A percentile compares a stretch with the other conserved stretches of the same genome.
Evolutionary conservation across 2,888 invertebrate genomes (phyloP).

Genomic region (Drosophila meridiana): DNA sequence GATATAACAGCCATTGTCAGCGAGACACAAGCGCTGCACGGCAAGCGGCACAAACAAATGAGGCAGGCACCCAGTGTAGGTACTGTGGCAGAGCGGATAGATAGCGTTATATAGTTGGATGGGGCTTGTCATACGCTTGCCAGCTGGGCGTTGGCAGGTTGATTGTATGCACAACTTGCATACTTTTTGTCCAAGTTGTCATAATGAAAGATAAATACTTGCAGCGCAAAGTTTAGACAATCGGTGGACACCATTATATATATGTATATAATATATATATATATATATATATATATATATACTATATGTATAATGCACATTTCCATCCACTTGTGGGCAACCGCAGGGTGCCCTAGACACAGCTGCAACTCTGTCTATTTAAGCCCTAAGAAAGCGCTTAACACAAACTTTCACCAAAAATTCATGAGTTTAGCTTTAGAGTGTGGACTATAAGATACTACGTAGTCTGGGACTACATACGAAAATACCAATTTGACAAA

Average conservation of each 20-base stretch:
- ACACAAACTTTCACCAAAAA: constrained; percentile 69
- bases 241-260: constrained; percentile 38
- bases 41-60: constrained; percentile 27
- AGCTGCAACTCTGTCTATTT: constrained; percentile 47
- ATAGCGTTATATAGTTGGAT: constrained; percentile 1
- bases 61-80: constrained; percentile 14
- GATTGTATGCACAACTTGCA: constrained; percentile 72
- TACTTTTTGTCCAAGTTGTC: constrained; percentile 57
- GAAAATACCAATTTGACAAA: not conserved
- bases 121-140: constrained; percentile 36
- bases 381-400: constrained; percentile 47
- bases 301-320: constrained; percentile 13
- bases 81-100: constrained; percentile 17
- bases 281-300: not conserved
- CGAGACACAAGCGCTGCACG: constrained; percentile 9
- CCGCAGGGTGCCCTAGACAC: constrained; percentile 2
- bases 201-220: constrained; percentile 71
- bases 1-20: constrained; percentile 55
- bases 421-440: not conserved
- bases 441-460: not conserved
- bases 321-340: not conserved
- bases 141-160: constrained; percentile 69
- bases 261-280: not conserved
- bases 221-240: constrained; percentile 54
- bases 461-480: not conserved